Conservation (phyloP, 1,140 invertebrate genomes). For the Frieseomelitta varia region DNA sequence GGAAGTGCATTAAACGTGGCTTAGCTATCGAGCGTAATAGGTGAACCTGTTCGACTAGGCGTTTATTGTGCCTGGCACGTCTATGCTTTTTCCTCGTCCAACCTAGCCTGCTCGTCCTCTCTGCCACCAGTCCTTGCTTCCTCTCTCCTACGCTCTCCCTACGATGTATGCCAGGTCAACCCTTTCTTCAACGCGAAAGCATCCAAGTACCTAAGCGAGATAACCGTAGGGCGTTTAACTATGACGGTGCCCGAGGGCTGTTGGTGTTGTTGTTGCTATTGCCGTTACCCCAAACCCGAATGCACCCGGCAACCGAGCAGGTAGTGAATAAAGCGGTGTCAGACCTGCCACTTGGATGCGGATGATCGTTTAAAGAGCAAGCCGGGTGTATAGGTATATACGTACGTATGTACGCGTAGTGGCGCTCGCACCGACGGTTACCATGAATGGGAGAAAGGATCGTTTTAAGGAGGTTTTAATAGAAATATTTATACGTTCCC, state of each 20-base stretch:
- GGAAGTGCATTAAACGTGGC: constrained; percentile 74
- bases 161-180: constrained; percentile 21
- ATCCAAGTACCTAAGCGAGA: neutral
- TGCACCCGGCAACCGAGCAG: neutral
- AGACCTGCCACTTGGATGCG: neutral
- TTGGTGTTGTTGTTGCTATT: constrained; percentile 9
- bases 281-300: neutral
- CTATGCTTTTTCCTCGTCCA: constrained; percentile 40
- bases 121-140: neutral
- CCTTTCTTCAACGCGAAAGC: constrained; percentile 41
- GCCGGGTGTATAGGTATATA: too few species aligned
- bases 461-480: constrained; percentile 74
- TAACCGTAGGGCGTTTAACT: constrained; percentile 50
- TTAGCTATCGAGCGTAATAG: constrained; percentile 70
- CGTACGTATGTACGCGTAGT: neutral
- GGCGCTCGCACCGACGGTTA: constrained; percentile 8
- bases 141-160: neutral
- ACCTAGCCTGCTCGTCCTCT: neutral
- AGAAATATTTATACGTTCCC: constrained; percentile 79
- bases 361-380: constrained; percentile 34
- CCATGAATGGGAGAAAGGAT: constrained; percentile 58
- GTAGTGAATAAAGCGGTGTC: constrained; percentile 9
- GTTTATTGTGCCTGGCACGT: constrained; percentile 75
- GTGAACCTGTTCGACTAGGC: constrained; percentile 67
- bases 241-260: neutral